A percentile compares a stretch with the other conserved stretches of the same genome.
phyloP scores from a whole-genome alignment of 1,140 invertebrate species.

The Drosophila nigromelanica region DNA sequence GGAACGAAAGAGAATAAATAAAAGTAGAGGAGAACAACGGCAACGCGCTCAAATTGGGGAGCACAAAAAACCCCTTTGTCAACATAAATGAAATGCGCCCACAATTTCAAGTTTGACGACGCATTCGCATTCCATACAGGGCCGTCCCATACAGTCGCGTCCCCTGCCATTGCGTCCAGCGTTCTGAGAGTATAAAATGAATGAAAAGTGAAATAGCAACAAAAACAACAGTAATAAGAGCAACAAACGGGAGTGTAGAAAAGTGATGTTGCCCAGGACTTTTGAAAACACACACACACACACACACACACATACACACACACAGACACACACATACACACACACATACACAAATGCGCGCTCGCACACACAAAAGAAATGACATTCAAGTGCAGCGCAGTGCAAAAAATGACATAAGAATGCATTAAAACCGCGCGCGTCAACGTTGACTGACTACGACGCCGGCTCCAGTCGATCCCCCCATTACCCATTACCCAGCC shows the following conservation, averaged over 20 bases:
- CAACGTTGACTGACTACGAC: conserved; percentile 76
- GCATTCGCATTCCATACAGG: conserved; percentile 19
- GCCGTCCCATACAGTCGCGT: conserved; percentile 8
- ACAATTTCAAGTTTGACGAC: conserved; percentile 77
- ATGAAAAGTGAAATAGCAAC: conserved; percentile 71
- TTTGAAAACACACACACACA: neutral
- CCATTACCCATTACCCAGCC: neutral
- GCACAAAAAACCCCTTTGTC: conserved; percentile 74
- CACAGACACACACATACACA: neutral
- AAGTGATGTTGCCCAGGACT: conserved; percentile 31
- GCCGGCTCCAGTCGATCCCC: conserved; percentile 6
- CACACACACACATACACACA: neutral
- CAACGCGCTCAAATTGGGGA: conserved; percentile 64
- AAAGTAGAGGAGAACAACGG: conserved; percentile 16
- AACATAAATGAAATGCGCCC: conserved; percentile 80
- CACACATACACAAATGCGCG: neutral
- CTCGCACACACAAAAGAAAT: conserved; percentile 63
- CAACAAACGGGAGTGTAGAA: conserved; percentile 26
- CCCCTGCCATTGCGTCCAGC: conserved; percentile 20
- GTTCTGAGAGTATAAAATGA: conserved; percentile 69
- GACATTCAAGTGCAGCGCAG: conserved; percentile 76
- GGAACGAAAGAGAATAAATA: conserved; percentile 22
- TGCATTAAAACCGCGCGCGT: conserved; percentile 79
- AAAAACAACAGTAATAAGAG: conserved; percentile 20
- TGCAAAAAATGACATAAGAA: conserved; percentile 81